Evolutionary conservation across 2,113 vertebrate species (phyloP).

Genomic region (Neoarius graeffei): DNA sequence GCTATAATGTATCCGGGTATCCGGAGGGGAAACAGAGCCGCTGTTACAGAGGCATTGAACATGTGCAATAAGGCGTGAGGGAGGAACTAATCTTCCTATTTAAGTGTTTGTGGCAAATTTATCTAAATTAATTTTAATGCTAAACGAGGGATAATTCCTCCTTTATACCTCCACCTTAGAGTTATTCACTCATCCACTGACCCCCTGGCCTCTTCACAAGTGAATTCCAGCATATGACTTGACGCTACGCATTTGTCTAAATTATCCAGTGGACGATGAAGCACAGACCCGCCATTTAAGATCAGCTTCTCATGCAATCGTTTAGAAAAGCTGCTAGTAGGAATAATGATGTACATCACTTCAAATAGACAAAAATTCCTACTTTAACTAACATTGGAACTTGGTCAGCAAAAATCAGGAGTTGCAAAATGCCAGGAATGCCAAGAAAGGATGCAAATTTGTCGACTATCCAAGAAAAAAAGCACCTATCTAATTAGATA

Average conservation of each 20-base stretch:
- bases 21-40: slow-evolving; percentile 82
- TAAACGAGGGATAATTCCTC: slow-evolving; percentile 91
- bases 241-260: slow-evolving; percentile 59
- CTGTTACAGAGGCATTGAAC: slow-evolving; percentile 89
- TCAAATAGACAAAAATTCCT: background rate
- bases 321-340: background rate
- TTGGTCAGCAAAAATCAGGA: background rate
- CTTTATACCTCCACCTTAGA: slow-evolving; percentile 78
- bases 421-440: background rate
- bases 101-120: slow-evolving; percentile 96
- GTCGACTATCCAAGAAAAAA: background rate
- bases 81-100: slow-evolving; percentile 97
- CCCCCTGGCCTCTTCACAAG: slow-evolving; percentile 45
- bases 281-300: background rate
- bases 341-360: background rate
- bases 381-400: slow-evolving; percentile 6
- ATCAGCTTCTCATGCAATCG: background rate
- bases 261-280: slow-evolving; percentile 20
- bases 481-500: background rate
- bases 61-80: slow-evolving; percentile 95
- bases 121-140: slow-evolving; percentile 98
- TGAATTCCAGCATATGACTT: slow-evolving; percentile 56
- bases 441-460: background rate
- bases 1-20: slow-evolving; percentile 74
- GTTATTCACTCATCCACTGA: slow-evolving; percentile 74